Base-by-base conservation (phyloP, 2,888 invertebrate genomes). In the Caenorhabditis sulstoni region DNA sequence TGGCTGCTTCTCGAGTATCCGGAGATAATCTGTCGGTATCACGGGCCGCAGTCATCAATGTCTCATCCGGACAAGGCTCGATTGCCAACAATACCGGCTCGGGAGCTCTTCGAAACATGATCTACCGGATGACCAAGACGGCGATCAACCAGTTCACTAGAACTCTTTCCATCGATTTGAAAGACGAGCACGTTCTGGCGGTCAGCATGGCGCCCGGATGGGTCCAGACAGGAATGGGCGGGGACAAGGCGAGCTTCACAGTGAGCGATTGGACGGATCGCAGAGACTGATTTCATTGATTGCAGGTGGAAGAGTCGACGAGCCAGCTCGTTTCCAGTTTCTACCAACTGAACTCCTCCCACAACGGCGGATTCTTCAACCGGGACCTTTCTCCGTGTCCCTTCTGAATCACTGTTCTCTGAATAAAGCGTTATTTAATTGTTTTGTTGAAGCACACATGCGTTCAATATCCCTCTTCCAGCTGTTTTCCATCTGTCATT, bases 171-270 rank as follows among this genome's bases (percentile, higher is more conserved):
- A 41, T 84, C 16, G 83, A 77, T 50, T 47, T 79, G 50, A 22
- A 62, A 39, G 75, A 65, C 39, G 44, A 37, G 11, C 41, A 57
- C n/a, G 76, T 85, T 52, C 66, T 85, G 8, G 52, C 67, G 5
- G 77, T 74, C 12, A 58, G 68, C 20, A 71, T 82, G 53, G 81
- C 81, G 67, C 85, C 85, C 12, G 86, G 86, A 44, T 87, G 87
- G 87, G 87, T 87, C 0, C 55, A 79, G 55, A 86, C 86, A 0
- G 83, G 79, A 16, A 83, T 86, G 84, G 86, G 85, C 9, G 85
- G 86, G 0, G 22, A 44, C 7, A 57, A 68, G 5, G 86, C 85
- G 3, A 11, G 12, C 20, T 44, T 83, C 11, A 81, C 77, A 11
- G 77, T 81, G 12, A 14, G 1, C 12, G 5, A 12, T 16, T 7